A percentile compares a stretch with the other conserved stretches of the same genome.
These are phyloP conservation scores for Heterodera carotae DNA, from an alignment of 1,140 invertebrate genomes.

Conservation along the genomic window DNA sequence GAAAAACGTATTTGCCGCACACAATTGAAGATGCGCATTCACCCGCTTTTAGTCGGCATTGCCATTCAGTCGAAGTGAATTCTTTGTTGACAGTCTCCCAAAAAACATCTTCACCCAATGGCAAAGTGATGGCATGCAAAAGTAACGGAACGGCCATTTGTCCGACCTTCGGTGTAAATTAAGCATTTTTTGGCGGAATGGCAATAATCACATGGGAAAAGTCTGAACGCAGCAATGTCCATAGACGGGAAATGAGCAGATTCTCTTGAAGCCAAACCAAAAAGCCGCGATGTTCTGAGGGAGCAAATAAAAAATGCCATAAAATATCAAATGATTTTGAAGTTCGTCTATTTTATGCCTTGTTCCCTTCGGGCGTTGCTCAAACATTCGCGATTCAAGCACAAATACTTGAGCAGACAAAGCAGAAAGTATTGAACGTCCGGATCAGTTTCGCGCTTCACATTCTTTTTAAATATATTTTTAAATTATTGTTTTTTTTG, in stretches of 20 bases:
- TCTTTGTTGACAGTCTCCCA: constrained; percentile 89
- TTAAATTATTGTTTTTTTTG: no score
- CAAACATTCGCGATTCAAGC: constrained; percentile 88
- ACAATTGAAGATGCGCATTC: constrained; percentile 16
- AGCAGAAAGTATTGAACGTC: constrained; percentile 91
- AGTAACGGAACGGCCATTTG: constrained; percentile 75
- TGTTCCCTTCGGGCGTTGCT: constrained; percentile 80
- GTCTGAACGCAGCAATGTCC: constrained; percentile 87
- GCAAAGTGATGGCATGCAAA: constrained; percentile 88
- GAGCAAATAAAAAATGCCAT: neutral
- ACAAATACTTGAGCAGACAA: constrained; percentile 85
- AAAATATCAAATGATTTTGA: neutral
- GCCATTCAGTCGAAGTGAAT: constrained; percentile 87
- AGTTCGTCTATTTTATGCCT: constrained; percentile 69
- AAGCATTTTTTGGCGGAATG: neutral
- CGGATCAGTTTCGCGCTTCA: constrained; percentile 77
- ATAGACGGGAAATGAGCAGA: constrained; percentile 89
- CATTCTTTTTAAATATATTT: constrained; percentile 71
- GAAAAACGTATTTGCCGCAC: no score
- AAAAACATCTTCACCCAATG: constrained; percentile 87
- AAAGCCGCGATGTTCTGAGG: constrained; percentile 74
- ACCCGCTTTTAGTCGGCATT: constrained; percentile 84
- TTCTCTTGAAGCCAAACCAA: constrained; percentile 97
- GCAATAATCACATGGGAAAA: constrained; percentile 72
- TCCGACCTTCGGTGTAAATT: constrained; percentile 55